These are phyloP conservation scores for Sitta europaea DNA, from an alignment of 2,113 vertebrate genomes.

Conservation along the genomic window DNA sequence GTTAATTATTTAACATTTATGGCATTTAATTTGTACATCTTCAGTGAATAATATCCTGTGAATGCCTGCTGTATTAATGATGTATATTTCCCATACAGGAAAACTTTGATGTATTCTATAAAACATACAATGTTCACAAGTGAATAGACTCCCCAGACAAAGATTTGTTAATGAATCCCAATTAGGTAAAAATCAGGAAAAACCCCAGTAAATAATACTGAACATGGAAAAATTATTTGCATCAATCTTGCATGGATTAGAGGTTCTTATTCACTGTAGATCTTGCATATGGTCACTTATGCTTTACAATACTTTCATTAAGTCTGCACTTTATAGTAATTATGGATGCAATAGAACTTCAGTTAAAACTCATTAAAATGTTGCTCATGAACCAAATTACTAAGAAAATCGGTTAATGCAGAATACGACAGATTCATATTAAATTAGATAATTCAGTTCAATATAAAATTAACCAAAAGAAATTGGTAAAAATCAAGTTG, in stretches of 20 bases:
- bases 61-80: background rate
- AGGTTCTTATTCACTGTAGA: background rate
- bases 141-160: background rate
- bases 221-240: background rate
- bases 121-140: background rate
- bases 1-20: background rate
- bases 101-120: background rate
- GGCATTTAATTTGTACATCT: background rate
- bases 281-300: background rate
- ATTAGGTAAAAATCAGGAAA: background rate
- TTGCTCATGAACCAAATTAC: background rate
- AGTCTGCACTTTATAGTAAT: background rate
- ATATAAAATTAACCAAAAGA: background rate
- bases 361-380: background rate
- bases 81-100: background rate
- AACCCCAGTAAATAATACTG: background rate
- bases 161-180: background rate
- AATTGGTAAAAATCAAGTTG: background rate
- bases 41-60: background rate
- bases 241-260: background rate
- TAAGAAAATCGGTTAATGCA: background rate
- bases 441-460: background rate
- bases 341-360: background rate
- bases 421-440: background rate
- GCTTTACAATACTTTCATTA: background rate